Base-by-base conservation (phyloP, 2,113 vertebrate species). In the Calyptommatus sinebrachiatus region DNA sequence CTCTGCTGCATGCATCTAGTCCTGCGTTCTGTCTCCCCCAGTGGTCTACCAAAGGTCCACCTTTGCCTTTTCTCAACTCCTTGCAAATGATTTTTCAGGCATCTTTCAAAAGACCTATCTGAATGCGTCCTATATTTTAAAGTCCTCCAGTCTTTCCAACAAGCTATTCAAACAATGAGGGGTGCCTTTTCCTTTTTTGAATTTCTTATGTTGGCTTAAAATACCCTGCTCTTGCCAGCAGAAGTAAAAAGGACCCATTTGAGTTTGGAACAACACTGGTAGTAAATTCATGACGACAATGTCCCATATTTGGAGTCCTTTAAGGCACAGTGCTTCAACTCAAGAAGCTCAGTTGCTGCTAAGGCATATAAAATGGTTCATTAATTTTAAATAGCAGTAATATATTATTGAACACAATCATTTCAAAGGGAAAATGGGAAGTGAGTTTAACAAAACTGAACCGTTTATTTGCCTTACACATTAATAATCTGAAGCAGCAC, bases 341-440 rank as follows among this genome's bases (percentile, higher is more conserved):
- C 5, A 75, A 71, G 66, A 53, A 53, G 48, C 61, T 18, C 11
- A 21, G 18, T 74, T 69, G 77, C 65, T 71, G 67, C n/a, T 63
- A 35, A 79, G 35, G n/a, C 60, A 71, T 71, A 74, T 71, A 71
- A 76, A 74, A 67, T 75, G 46, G 61, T 76, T 80, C 83, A 76
- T 84, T 73, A 71, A 57, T 76, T 84, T 84, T 76, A 80, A 84
- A 84, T 61, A 57, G 78, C 45, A 76, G 48, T 76, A 66, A 76
- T 84, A 66, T 72, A 72, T 80, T 76, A 80, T 84, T 80, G 69
- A 80, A 79, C 73, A 75, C 71, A 31, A 79, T 70, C 53, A 60
- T 79, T 84, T 79, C 82, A 65, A 62, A 69, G 66, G 72, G 71
- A 69, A 62, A 78, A 70, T 29, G 29, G 71, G 61, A 68, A 74